Evolutionary conservation across 2,888 invertebrate genomes (phyloP), one percentile per base, ranked within the genome.

Genomic region (Teinopalpus imperialis): DNA sequence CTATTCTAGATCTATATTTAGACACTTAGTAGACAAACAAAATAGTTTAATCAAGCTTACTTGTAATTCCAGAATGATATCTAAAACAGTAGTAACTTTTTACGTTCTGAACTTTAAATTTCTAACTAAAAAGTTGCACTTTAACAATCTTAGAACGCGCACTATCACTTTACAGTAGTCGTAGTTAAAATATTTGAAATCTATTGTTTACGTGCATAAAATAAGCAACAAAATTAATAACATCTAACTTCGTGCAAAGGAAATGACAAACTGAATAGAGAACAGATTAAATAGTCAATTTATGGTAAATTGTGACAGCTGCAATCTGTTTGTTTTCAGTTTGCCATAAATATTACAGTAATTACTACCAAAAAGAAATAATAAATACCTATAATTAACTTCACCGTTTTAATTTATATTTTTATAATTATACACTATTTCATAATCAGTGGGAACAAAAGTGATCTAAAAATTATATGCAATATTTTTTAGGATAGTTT

Each of bases 221-320:
- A 13, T 21, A 9, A 14, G 10, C 18, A 31, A 23, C n/a, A 30
- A 31, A 31, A 20, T 18, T 8, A 30, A 24, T 30, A 43, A 30
- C 4, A 29, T 8, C 23, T 18, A 0, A 3, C 29, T 6, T n/a
- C 8, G 14, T 10, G 1, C 6, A 10, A 6, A 18, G 12, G n/a
- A 13, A 1, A 6, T 35, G 46, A 35, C 24, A 35, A 6, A 46
- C 46, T 46, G 41, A 35, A 7, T 30, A 23, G 0, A 9, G 4
- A 9, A 46, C 46, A 46, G 46, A 46, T 41, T 41, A 46, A 32
- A 32, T 43, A 31, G 37, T 12, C 12, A 30, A 35, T 41, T 10
- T 34, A 31, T 14, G 16, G 13, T 13, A 32, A 7, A 16, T 27
- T 29, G 7, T 40, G 40, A 45, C 41, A 41, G 27, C 24, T 8